Percentiles rank a stretch among this genome's conserved stretches.
These are phyloP conservation scores for Syncerus caffer DNA, from an alignment of 2,797 vertebrate genomes.

Conservation along the genomic window DNA sequence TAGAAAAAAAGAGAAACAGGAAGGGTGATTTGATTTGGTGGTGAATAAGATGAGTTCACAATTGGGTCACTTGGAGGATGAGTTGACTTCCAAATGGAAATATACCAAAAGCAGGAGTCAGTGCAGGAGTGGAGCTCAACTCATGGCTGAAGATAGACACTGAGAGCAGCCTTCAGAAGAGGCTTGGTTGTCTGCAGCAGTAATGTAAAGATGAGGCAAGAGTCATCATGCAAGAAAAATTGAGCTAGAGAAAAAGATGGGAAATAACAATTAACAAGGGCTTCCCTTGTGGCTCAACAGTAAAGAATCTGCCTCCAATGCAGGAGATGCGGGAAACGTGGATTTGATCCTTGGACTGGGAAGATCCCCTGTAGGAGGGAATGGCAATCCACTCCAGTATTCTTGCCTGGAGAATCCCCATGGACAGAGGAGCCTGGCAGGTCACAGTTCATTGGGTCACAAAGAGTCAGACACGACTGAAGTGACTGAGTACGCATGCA, in stretches of 20 bases:
- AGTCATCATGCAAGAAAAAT: neutral
- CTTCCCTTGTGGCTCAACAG: neutral
- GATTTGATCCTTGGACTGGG: neutral
- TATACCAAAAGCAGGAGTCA: neutral
- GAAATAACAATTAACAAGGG: neutral
- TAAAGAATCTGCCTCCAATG: neutral
- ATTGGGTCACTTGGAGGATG: neutral
- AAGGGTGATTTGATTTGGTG: slow-evolving; percentile 25
- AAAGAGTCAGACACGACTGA: neutral
- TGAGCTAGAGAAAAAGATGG: neutral
- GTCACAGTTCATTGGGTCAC: neutral
- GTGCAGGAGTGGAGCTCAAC: neutral
- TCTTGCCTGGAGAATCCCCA: neutral
- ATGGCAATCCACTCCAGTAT: neutral
- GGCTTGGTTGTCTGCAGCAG: neutral
- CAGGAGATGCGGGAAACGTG: neutral
- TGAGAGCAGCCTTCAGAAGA: too few species aligned
- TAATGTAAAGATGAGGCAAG: neutral
- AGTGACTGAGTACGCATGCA: neutral
- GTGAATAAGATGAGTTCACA: slow-evolving; percentile 30
- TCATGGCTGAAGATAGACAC: neutral
- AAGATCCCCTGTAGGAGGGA: neutral
- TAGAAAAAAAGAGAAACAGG: slow-evolving; percentile 39
- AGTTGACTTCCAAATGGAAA: slow-evolving; percentile 26
- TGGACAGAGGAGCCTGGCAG: neutral